phyloP scores from a whole-genome alignment of 2,113 vertebrate genomes.

The Mesembrinibis cayennensis region DNA sequence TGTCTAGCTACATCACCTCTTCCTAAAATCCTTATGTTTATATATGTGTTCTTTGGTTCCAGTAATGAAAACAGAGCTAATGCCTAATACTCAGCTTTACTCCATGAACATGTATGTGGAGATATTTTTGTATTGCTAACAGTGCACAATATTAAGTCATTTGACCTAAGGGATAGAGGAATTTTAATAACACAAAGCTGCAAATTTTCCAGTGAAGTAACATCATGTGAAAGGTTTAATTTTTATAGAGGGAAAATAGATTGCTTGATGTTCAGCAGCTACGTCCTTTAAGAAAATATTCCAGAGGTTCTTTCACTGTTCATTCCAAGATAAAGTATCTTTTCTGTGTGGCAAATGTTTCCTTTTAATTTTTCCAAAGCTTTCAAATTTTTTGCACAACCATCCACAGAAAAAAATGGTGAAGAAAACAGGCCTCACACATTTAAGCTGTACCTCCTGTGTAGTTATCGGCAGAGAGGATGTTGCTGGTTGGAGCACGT shows the following conservation, averaged over 20 bases:
- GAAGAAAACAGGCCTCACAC: not conserved
- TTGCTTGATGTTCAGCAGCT: not conserved
- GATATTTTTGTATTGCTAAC: not conserved
- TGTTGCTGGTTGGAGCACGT: rapidly evolving
- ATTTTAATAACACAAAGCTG: not conserved
- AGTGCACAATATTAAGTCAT: not conserved
- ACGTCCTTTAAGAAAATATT: not conserved
- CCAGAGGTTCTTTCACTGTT: not conserved
- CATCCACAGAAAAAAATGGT: not conserved
- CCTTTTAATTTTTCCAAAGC: not conserved
- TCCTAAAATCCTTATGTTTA: not conserved
- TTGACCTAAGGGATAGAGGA: not conserved
- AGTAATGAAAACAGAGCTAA: not conserved
- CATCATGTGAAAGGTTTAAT: rapidly evolving
- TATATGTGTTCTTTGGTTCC: not conserved
- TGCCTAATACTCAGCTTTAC: not conserved
- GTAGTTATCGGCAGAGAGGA: not conserved
- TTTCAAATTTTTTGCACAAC: not conserved
- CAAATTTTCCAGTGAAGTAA: not conserved
- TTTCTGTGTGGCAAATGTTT: not conserved
- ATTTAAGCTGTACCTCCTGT: not conserved
- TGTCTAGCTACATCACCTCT: not conserved
- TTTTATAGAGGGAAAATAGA: not conserved
- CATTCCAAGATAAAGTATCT: not conserved
- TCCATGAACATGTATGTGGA: not conserved